Percentiles rank a stretch among this genome's conserved stretches.
phyloP scores from a whole-genome alignment of 2,888 invertebrate genomes.

The Pachliopta kotzebuea region DNA sequence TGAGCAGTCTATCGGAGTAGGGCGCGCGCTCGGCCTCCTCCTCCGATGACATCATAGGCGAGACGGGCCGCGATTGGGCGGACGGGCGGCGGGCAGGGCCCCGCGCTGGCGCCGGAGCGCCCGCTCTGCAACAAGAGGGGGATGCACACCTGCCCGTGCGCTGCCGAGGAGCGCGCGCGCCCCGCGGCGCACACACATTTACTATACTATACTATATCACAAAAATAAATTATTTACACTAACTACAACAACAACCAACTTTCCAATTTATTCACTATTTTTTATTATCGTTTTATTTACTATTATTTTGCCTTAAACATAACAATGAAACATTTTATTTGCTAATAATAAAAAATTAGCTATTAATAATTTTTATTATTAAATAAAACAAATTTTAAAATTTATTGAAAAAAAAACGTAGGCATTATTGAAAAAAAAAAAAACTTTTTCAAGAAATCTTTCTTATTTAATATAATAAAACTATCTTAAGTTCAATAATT shows the following conservation, averaged over 20 bases:
- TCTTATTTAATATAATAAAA: no score
- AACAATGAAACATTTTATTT: no score
- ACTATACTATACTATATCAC: slow-evolving; percentile 25
- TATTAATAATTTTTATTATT: no score
- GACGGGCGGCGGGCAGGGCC: slow-evolving; percentile 82
- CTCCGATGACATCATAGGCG: slow-evolving; percentile 98
- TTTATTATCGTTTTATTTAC: background rate
- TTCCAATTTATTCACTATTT: slow-evolving; percentile 35
- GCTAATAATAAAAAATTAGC: no score
- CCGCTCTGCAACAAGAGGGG: slow-evolving; percentile 76
- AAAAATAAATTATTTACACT: slow-evolving; percentile 23
- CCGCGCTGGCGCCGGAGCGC: slow-evolving; percentile 77
- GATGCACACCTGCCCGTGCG: slow-evolving; percentile 71
- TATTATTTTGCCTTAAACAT: background rate
- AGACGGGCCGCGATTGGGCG: slow-evolving; percentile 90
- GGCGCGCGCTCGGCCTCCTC: slow-evolving; percentile 97
- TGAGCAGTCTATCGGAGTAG: slow-evolving; percentile 95
- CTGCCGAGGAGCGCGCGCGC: slow-evolving; percentile 39
- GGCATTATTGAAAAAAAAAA: no score
- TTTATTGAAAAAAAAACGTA: no score
- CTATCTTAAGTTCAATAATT: no score
- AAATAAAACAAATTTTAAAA: no score
- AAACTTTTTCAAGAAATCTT: no score
- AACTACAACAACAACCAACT: slow-evolving; percentile 39
- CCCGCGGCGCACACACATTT: slow-evolving; percentile 24